Evolutionary conservation across 2,113 vertebrate species (phyloP), one percentile per base, ranked within the genome.

Genomic region (Microtus oregoni): DNA sequence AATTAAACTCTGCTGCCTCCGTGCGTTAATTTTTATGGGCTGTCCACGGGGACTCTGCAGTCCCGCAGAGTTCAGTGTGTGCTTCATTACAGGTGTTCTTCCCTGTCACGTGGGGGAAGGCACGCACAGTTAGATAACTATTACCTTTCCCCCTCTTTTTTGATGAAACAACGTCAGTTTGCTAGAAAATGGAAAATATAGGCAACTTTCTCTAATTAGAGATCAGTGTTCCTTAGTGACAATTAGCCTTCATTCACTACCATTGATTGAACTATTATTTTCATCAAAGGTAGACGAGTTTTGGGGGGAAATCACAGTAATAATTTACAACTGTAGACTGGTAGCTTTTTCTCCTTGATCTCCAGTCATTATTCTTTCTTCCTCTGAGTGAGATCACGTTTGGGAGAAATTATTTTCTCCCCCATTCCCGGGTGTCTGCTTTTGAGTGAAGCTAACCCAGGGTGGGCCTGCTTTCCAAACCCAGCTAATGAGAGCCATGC

Each of bases 401-500:
- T 93, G 52, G 67, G 24, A 35, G 13, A 83, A 63, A 90, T 19
- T 35, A n/a, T 6, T 2, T 52, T 9, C 32, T 61, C 0, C 5
- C 5, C 19, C 35, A 92, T 2, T 72, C 65, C 30, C 63, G 30
- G 30, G 50, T 32, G 50, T 91, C 41, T 73, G 30, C 67, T 81
- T 86, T 47, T 83, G 78, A 90, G 32, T 83, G 63, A 77, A 75
- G 61, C 12, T 96, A 90, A 65, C 55, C 32, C 24, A 87, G n/a
- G 70, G 6, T 92, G n/a, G 90, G 58, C 44, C 82, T 95, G 55
- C 55, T 76, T 78, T 72, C 75, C 67, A 63, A 44, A 19, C 73
- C 11, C 22, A 38, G 83, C 52, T 90, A 91, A 92, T 32, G 52
- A 96, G 68, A 96, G n/a, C 28, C 73, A 86, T 75, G 32, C 50